Conservation (phyloP, 2,888 invertebrate genomes). For the Colletes collaris region DNA sequence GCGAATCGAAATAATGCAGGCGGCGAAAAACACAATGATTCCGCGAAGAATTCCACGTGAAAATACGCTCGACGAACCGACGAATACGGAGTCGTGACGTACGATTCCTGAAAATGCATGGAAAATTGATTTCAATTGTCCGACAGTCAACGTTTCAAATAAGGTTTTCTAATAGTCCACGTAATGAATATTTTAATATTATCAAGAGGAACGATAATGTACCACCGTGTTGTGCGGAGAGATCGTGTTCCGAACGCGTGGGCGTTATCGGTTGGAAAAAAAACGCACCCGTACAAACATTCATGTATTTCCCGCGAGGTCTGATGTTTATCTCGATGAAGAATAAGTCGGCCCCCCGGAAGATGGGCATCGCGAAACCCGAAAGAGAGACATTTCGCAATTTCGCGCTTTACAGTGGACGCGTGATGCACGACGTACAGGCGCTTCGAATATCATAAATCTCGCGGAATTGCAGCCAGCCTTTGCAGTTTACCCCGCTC, state of each 20-base stretch:
- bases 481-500: slow-evolving; percentile 16
- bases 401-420: slow-evolving; percentile 20
- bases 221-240: too few relatives aligned
- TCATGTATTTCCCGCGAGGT: neutral
- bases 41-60: neutral
- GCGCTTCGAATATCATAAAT: slow-evolving; percentile 47
- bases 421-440: neutral
- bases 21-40: neutral
- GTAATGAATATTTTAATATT: too few relatives aligned
- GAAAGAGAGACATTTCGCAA: slow-evolving; percentile 21
- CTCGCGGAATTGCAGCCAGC: slow-evolving; percentile 32
- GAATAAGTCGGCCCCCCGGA: neutral
- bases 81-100: too few relatives aligned
- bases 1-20: slow-evolving; percentile 6
- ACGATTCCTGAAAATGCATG: too few relatives aligned
- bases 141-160: too few relatives aligned
- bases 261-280: neutral
- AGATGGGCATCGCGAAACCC: neutral
- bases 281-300: neutral
- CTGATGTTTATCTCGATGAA: neutral
- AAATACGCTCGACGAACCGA: neutral
- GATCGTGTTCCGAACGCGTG: neutral
- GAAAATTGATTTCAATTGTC: too few relatives aligned
- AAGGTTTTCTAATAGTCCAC: too few relatives aligned
- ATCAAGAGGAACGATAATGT: too few relatives aligned